Evolutionary conservation across 2,797 vertebrate species (phyloP), one percentile per base, ranked within the genome.

Genomic region (Picus viridis): DNA sequence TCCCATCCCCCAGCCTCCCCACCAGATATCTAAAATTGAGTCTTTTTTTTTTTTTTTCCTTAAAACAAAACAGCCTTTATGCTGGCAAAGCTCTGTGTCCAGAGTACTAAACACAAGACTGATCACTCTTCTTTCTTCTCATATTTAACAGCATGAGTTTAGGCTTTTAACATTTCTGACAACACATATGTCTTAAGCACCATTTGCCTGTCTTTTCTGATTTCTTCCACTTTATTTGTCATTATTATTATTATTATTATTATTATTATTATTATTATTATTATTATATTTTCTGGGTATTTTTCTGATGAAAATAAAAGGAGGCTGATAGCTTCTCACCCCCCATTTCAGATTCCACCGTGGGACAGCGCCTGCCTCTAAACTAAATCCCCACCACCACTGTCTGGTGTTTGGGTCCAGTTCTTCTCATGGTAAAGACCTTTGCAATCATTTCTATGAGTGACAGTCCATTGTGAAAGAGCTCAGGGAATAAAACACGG

Each of bases 21-120:
- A 83, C 29, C 34, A 95, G 63, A 89, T 83, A 94, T 95, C 64
- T 86, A 89, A 95, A 95, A 95, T 62, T 83, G 58, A 41, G 56
- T 57, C 67, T 70, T 86, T 91, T 86, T 34, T 34, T 34, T 34
- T 91, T 97, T 79, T 83, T 91, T 97, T 79, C 81, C 92, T 65
- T 91, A 83, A 90, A 91, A 96, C 94, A 96, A 95, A 73, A 88
- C 75, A 96, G 71, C 75, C 95, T 94, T 94, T 96, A 96, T 97
- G 86, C 82, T 95, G 89, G 76, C 91, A 93, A 91, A 95, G 58
- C 5, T 54, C 89, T 96, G 79, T 93, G 83, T 92, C 93, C 94
- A 92, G 64, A 85, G 68, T 51, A 75, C 87, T 92, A 94, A 97
- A 96, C 67, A 86, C 61, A 92, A 92, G 84, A 39, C 76, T 84